Base-by-base conservation (phyloP, 2,797 vertebrate species). In the Pipistrellus nathusii region DNA sequence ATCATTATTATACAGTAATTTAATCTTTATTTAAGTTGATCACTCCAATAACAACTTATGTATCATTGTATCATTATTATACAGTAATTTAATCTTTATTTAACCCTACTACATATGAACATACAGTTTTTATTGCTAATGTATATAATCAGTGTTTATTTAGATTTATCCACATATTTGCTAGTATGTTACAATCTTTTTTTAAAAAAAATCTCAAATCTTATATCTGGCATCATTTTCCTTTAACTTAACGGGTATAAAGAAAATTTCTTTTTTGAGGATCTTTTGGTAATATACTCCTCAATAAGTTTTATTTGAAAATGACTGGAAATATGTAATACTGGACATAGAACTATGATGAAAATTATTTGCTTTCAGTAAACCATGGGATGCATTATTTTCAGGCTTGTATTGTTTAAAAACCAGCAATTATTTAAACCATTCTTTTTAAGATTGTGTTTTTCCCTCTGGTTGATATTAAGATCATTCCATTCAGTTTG, bases 221-320 rank as follows among this genome's bases (percentile, higher is more conserved):
- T 46, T 91, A 46, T 15, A 82, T 83, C 6, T 82, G 59, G 17
- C 15, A 72, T 64, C 88, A 78, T 80, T 85, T 92, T 94, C 44
- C 78, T 84, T 88, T 80, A n/a, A 12, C 25, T 17, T 91, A 32
- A 93, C 35, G 5, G 1, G 20, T 64, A 41, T 25, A 48, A 78
- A 78, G 1, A 85, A 64, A 51, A 21, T 55, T 69, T 48, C 1
- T 27, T 84, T 62, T 80, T 35, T 78, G 25, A 53, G 23, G 10
- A 15, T 78, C 23, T 64, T 73, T 85, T 83, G 17, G 32, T 48
- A 46, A 66, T 57, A n/a, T 44, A 18, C 3, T 84, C 51, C 53
- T 85, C 11, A 57, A 21, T 51, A 88, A 44, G 85, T 11, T 35
- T 77, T 85, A 20, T 62, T 73, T 44, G 81, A 88, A 82, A 85